These are phyloP conservation scores for Tholera decimalis DNA, from an alignment of 2,888 invertebrate species.

Conservation along the genomic window DNA sequence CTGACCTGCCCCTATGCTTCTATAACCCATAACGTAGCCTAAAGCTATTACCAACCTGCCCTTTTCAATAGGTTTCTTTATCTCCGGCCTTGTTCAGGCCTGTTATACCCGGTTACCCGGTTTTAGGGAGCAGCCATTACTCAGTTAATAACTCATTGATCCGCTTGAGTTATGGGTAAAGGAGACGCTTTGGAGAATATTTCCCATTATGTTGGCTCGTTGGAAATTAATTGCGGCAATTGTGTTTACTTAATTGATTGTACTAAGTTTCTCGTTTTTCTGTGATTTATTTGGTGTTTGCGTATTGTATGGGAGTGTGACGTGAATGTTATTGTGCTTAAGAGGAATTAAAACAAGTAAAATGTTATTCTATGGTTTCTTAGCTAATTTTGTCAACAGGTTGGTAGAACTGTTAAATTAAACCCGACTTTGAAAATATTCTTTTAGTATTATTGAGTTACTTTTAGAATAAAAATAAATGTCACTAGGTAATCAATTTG, in stretches of 20 bases:
- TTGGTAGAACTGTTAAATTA: neutral
- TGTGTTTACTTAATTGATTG: slow-evolving; percentile 63
- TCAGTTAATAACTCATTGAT: slow-evolving; percentile 75
- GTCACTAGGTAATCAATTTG: neutral
- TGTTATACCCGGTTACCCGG: slow-evolving; percentile 68
- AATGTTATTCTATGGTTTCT: neutral
- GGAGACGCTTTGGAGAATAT: slow-evolving; percentile 66
- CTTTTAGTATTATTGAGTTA: neutral
- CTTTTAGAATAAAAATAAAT: neutral
- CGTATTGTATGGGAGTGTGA: slow-evolving; percentile 1
- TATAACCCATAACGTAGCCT: slow-evolving; percentile 53
- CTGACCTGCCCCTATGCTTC: slow-evolving; percentile 56
- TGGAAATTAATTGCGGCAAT: slow-evolving; percentile 61
- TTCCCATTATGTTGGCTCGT: slow-evolving; percentile 58
- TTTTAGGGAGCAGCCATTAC: slow-evolving; percentile 66
- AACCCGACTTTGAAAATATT: neutral
- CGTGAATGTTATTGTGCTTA: neutral
- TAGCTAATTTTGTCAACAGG: neutral
- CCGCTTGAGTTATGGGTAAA: slow-evolving; percentile 68
- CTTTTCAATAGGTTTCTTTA: slow-evolving; percentile 70
- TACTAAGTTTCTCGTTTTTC: slow-evolving; percentile 51
- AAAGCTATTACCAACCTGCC: slow-evolving; percentile 64
- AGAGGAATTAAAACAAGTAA: neutral
- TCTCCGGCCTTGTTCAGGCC: slow-evolving; percentile 57
- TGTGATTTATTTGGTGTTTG: slow-evolving; percentile 36